Percentiles rank a stretch among this genome's conserved stretches.
Conservation (phyloP, 2,797 vertebrate genomes). For the Acrocephalus scirpaceus region DNA sequence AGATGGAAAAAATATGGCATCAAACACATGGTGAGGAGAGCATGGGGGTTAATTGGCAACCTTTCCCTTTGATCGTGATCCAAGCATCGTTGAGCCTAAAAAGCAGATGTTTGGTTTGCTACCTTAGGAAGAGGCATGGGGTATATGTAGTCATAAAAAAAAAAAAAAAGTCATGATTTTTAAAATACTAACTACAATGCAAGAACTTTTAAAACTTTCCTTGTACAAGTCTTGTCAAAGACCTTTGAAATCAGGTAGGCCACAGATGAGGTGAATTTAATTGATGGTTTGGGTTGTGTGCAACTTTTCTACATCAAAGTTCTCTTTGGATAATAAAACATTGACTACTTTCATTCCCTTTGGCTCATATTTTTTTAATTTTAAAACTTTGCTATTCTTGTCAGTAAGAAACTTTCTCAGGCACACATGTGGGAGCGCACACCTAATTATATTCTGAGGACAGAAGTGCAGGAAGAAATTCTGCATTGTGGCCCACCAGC, state of each 20-base stretch:
- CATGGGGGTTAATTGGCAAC: slow-evolving; percentile 49
- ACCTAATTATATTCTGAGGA: not conserved
- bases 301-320: slow-evolving; percentile 1
- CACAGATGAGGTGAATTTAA: slow-evolving; percentile 27
- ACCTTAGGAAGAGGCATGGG: not conserved
- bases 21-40: not conserved
- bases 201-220: slow-evolving; percentile 30
- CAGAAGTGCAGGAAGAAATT: not conserved
- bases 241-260: slow-evolving; percentile 25
- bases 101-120: slow-evolving; percentile 49
- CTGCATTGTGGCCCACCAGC: not conserved
- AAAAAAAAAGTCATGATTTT: slow-evolving; percentile 26
- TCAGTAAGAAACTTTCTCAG: not conserved
- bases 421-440: not conserved
- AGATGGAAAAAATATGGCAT: slow-evolving; percentile 46
- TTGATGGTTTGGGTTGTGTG: not conserved
- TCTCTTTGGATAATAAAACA: slow-evolving; percentile 31
- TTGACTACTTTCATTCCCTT: not conserved
- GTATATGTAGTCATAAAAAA: not conserved
- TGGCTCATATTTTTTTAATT: slow-evolving; percentile 11
- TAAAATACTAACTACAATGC: slow-evolving; percentile 7
- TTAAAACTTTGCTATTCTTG: not conserved
- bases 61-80: slow-evolving; percentile 55
- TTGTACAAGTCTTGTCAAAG: not conserved
- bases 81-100: slow-evolving; percentile 16